Base-by-base conservation (phyloP, 2,888 invertebrate species). In the Branchellion lobata region DNA sequence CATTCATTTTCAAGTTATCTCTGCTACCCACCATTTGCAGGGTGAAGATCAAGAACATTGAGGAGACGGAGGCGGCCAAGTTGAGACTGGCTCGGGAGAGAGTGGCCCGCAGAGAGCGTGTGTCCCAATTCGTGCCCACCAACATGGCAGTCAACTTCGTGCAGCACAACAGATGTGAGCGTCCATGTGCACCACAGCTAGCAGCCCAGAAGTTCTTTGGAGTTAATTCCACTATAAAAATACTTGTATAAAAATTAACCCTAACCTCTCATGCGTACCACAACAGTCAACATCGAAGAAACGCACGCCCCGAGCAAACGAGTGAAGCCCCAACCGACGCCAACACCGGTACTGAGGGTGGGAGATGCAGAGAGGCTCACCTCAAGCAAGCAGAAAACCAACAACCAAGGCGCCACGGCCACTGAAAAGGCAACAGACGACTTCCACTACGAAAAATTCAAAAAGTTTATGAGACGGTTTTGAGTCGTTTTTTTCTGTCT, bases 111-210 rank as follows among this genome's bases (percentile, higher is more conserved):
- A 95, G 94, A 86, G 95, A 96, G 88, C 93, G 92, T 0, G 94
- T 96, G 0, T 85, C 85, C 0, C 94, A 94, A 84, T 96, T 97
- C 90, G 96, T 97, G 0, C 97, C 97, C 0, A 95, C 95, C 24
- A 97, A 98, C 87, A 95, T 97, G 93, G 96, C 97, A 18, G 96
- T 96, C 0, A 97, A 97, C 89, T 98, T 97, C 90, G 95, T 95
- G 53, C 96, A 97, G 85, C 96, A 97, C 86, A 96, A 96, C 88
- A 91, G 96, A 90, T 96, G 93, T 93, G 90, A 90, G 91, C 88
- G n/a, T 33, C 29, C 8, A 27, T 29, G 1, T 1, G 8, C 61
- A 61, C 0, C 18, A 0, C 29, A 61, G 29, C 29, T 51, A 18
- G 14, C 11, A 18, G 18, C 53, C n/a, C n/a, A n/a, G n/a, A n/a